Base-by-base conservation (phyloP, 2,888 invertebrate species). In the Germaria angustata region DNA sequence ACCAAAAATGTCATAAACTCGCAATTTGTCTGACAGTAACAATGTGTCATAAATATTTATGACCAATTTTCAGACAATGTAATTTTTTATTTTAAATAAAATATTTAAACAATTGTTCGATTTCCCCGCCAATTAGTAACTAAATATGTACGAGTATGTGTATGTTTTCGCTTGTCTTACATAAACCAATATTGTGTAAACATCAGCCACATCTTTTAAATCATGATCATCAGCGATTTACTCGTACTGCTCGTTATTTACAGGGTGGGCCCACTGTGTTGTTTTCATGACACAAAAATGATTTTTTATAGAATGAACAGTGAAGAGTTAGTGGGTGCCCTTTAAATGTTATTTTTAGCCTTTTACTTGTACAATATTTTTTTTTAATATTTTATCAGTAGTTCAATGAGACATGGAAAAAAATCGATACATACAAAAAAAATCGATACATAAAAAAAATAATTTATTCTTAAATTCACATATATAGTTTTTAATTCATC, bases 21-120 rank as follows among this genome's bases (percentile, higher is more conserved):
- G n/a, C 28, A 78, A 81, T 75, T 73, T 82, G 78, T 71, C 81
- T 59, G 55, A 4, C 24, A 44, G 15, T 17, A 59, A 61, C 15
- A 24, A 53, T 22, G 9, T 20, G 51, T 46, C 57, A 75, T 79
- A 65, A 82, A 82, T 75, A 82, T 78, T 79, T 71, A 82, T 82
- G 79, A 75, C 1, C 61, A 57, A 55, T 76, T 65, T 46, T 20
- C 3, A n/a, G 11, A 46, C 34, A 68, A 20, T 28, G 39, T 44
- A 68, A 61, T 69, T 69, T 75, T 46, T 36, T 20, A 9, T 15
- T 44, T 65, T 17, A 22, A 55, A 55, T 55, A 24, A 41, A 41
- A 32, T 41, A 15, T 44, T 13, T 55, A 53, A 32, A 36, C 34
- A 75, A 65, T 44, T 46, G 39, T 55, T 44, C 0, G 39, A 57